Base-by-base conservation (phyloP, 2,113 vertebrate genomes). In the Chlamydotis undulata region DNA sequence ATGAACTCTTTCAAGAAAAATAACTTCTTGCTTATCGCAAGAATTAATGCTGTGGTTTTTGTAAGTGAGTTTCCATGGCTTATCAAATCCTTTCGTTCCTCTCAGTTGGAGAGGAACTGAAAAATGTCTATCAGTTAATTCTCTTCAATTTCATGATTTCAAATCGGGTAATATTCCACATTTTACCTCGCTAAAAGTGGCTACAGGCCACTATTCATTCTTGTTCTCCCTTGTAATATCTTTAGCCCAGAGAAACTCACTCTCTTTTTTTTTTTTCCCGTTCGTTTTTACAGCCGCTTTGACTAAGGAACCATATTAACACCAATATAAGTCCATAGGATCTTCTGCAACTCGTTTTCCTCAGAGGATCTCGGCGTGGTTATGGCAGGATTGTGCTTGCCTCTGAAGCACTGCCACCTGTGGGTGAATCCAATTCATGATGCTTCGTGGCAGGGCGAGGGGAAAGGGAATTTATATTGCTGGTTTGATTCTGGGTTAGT, bases 21-120 rank as follows among this genome's bases (percentile, higher is more conserved):
- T 70, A 92, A 71, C 91, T 81, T 41, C 83, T 94, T 96, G 91
- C 96, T 98, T 98, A 98, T 98, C 97, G 22, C 39, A 94, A 88
- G 91, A 97, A 96, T 97, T 97, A 95, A 94, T 95, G 59, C 92
- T 84, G 87, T 97, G 96, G 87, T 71, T 96, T 97, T 96, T 87
- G 57, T 90, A 94, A 96, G 93, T 94, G 94, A 92, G 94, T 96
- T 96, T 97, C 96, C 77, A 77, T 65, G 78, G 90, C 90, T 95
- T 97, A 97, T 97, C 96, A 93, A 98, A 95, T 91, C 85, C 96
- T 96, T 97, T 97, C 64, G 35, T 98, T 98, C 96, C 93, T 97
- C 73, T 81, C 57, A 59, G 68, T 81, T 88, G 90, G 94, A 96
- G 68, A 83, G 95, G 64, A 96, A 89, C 91, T 83, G 74, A 87